phyloP scores from a whole-genome alignment of 23 tunicate genomes.

The Trididemnum clinides region DNA sequence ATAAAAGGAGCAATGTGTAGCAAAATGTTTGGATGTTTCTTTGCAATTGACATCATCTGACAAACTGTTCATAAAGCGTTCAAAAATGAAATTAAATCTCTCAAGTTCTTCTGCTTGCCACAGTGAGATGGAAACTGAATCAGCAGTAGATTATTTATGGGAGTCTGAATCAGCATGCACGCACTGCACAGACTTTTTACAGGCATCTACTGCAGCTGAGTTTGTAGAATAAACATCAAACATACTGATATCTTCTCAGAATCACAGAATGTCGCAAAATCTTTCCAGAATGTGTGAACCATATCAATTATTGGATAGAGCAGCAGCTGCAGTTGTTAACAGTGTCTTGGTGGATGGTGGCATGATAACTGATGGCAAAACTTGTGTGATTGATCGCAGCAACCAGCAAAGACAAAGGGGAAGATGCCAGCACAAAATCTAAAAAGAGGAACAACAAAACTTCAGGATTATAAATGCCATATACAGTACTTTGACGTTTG shows the following conservation, averaged over 20 bases:
- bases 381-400: slow-evolving; percentile 19
- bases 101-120: no score
- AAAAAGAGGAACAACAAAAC: slow-evolving; percentile 9
- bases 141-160: no score
- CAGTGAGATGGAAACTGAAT: no score
- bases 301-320: slow-evolving; percentile 17
- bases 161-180: background rate
- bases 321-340: slow-evolving; percentile 31
- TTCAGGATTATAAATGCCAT: slow-evolving; percentile 10
- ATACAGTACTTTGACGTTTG: slow-evolving; percentile 28
- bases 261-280: slow-evolving; percentile 12
- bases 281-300: slow-evolving; percentile 29
- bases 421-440: background rate
- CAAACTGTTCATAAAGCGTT: no score
- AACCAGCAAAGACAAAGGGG: slow-evolving; percentile 29
- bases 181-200: background rate
- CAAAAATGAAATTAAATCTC: no score
- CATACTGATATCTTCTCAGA: no score
- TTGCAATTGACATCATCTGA: background rate
- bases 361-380: background rate
- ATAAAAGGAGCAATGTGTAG: slow-evolving; percentile 1
- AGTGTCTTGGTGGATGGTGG: slow-evolving; percentile 29
- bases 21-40: slow-evolving; percentile 9
- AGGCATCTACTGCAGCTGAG: no score
- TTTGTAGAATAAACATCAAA: no score